Percentiles rank a stretch among this genome's conserved stretches.
These are phyloP conservation scores for Hyalella azteca DNA, from an alignment of 2,888 invertebrate species.

Conservation along the genomic window DNA sequence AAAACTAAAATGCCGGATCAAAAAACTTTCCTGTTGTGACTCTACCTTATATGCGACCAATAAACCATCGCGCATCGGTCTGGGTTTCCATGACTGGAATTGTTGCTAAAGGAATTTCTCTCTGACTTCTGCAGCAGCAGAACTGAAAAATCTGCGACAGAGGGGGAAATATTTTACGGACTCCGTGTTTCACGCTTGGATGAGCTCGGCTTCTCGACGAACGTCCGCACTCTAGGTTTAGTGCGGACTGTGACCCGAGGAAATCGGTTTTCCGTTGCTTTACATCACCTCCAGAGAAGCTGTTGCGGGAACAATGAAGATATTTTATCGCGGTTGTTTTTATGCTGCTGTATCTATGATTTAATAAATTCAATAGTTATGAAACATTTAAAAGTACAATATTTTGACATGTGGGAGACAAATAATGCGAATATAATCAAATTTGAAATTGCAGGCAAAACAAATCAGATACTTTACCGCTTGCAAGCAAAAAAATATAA, in stretches of 20 bases:
- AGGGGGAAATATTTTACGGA: conserved; percentile 1
- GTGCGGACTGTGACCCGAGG: not conserved
- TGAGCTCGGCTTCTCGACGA: not conserved
- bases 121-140: not conserved
- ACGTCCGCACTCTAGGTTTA: not conserved
- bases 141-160: not conserved
- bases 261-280: not conserved
- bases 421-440: too few relatives aligned
- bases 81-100: not conserved
- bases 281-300: not conserved
- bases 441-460: too few relatives aligned
- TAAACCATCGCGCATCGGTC: too few relatives aligned
- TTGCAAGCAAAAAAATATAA: too few relatives aligned
- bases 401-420: too few relatives aligned
- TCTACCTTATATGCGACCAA: too few relatives aligned
- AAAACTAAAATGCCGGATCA: too few relatives aligned
- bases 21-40: too few relatives aligned
- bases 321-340: not conserved
- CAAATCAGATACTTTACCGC: too few relatives aligned
- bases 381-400: too few relatives aligned
- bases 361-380: too few relatives aligned
- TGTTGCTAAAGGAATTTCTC: conserved; percentile 9
- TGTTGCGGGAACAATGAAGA: not conserved
- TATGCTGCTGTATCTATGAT: too few relatives aligned
- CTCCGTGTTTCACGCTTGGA: conserved; percentile 10